Percentiles rank a stretch among this genome's conserved stretches.
Evolutionary conservation across 2,888 invertebrate species (phyloP).

Genomic region (Drosophila parthenogenetica): DNA sequence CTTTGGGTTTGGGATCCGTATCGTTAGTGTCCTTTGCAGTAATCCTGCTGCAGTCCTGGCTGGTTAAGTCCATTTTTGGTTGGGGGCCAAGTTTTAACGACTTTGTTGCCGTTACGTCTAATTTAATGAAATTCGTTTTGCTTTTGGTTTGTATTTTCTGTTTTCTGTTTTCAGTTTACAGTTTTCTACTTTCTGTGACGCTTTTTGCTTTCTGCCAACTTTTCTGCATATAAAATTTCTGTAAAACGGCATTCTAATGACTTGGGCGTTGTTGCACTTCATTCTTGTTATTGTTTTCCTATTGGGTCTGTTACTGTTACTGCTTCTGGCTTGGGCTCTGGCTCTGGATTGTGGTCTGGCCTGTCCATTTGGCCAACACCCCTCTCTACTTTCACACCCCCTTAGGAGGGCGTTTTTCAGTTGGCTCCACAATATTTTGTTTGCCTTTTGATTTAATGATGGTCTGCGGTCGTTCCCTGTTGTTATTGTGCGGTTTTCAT

Average conservation of each 20-base stretch:
- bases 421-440: conserved; percentile 56
- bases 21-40: conserved; percentile 66
- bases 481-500: conserved; percentile 33
- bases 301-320: conserved; percentile 4
- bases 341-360: conserved; percentile 9
- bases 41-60: conserved; percentile 36
- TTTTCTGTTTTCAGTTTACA: conserved; percentile 4
- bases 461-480: conserved; percentile 36
- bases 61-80: conserved; percentile 46
- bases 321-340: neutral
- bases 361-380: conserved; percentile 29
- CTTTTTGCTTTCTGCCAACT: conserved; percentile 51
- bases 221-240: conserved; percentile 67
- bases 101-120: conserved; percentile 81
- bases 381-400: conserved; percentile 14
- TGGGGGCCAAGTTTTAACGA: conserved; percentile 75
- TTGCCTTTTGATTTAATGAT: conserved; percentile 71
- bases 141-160: conserved; percentile 51
- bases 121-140: conserved; percentile 80
- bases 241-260: conserved; percentile 77
- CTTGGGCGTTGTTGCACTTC: conserved; percentile 71
- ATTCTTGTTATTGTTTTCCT: conserved; percentile 14
- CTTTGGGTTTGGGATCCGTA: conserved; percentile 41
- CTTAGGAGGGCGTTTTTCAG: conserved; percentile 32
- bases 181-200: conserved; percentile 27